Conservation (phyloP, 1,140 invertebrate species). For the Phthorimaea operculella region DNA sequence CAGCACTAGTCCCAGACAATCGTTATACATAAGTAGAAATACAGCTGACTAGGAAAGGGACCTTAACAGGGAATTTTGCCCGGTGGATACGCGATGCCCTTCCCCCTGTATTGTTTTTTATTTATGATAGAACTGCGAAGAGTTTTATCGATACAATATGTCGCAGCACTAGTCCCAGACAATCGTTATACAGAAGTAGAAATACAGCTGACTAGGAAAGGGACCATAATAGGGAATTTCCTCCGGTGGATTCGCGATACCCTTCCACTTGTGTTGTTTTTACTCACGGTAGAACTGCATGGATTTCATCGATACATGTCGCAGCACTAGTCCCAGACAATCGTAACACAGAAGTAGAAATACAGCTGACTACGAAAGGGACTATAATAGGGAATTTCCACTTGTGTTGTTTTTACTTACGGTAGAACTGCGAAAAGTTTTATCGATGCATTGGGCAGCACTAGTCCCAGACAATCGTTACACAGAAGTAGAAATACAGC, state of each 20-base stretch:
- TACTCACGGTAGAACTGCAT: conserved; percentile 32
- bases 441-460: conserved; percentile 19
- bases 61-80: too few relatives aligned
- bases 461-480: too few relatives aligned
- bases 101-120: conserved; percentile 66
- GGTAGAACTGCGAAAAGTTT: not conserved
- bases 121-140: conserved; percentile 28
- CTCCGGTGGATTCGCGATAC: too few relatives aligned
- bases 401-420: too few relatives aligned
- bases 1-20: conserved; percentile 44
- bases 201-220: too few relatives aligned
- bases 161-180: not conserved
- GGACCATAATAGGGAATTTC: too few relatives aligned
- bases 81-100: too few relatives aligned
- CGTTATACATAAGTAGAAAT: conserved; percentile 37
- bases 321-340: conserved; percentile 42
- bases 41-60: conserved; percentile 51
- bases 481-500: too few relatives aligned
- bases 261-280: conserved; percentile 65
- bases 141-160: conserved; percentile 20
- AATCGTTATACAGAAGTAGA: too few relatives aligned
- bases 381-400: conserved; percentile 65
- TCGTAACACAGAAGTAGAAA: conserved; percentile 39
- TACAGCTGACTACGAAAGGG: conserved; percentile 47
- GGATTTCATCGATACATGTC: conserved; percentile 20